phyloP scores from a whole-genome alignment of 2,888 invertebrate genomes.

The Tetropium fuscum region DNA sequence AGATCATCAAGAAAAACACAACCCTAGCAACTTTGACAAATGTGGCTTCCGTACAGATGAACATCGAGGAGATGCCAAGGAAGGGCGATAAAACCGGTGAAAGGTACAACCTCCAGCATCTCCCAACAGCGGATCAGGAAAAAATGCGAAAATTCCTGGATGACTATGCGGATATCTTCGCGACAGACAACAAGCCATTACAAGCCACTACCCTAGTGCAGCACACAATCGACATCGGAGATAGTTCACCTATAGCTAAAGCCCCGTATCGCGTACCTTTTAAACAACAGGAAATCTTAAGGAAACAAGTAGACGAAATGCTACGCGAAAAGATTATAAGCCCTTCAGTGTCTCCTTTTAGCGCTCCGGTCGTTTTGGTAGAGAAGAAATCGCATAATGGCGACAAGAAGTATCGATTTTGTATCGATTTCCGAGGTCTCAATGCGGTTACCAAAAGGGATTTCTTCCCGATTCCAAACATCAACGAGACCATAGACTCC shows the following conservation, averaged over 20 bases:
- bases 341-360: constrained; percentile 52
- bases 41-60: background rate
- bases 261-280: constrained; percentile 10
- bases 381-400: constrained; percentile 30
- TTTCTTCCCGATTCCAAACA: constrained; percentile 38
- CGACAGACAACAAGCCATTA: background rate
- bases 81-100: too few species aligned
- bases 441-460: constrained; percentile 39
- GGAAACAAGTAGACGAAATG: constrained; percentile 30
- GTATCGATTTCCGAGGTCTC: constrained; percentile 36
- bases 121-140: background rate
- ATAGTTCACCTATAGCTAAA: background rate
- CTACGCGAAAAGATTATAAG: constrained; percentile 43
- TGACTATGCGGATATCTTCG: background rate
- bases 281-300: background rate
- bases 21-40: background rate
- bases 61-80: background rate
- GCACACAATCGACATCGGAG: background rate
- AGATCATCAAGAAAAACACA: background rate
- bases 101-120: background rate
- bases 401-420: constrained; percentile 35
- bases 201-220: too few species aligned
- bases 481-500: constrained; percentile 37
- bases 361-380: constrained; percentile 56
- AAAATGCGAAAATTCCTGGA: background rate